phyloP scores from a whole-genome alignment of 2,888 invertebrate species.

The Acrobeloides nanus region DNA sequence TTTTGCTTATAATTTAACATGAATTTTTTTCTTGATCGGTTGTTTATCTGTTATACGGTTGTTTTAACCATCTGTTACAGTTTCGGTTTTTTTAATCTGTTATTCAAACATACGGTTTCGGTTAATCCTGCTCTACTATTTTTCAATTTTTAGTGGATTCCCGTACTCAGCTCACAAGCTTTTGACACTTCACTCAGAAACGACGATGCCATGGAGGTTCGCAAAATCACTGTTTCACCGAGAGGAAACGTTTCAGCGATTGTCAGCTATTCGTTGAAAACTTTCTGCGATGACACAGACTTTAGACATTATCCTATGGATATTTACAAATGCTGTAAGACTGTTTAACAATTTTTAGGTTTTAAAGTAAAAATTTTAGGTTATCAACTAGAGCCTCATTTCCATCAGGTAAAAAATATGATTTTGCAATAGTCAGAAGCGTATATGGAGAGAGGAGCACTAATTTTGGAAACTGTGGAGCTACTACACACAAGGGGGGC shows the following conservation, averaged over 20 bases:
- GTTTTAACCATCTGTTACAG: no score
- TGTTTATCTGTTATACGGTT: no score
- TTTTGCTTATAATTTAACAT: no score
- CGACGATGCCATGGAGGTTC: conserved; percentile 50
- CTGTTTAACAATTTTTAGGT: not conserved
- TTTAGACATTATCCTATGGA: conserved; percentile 48
- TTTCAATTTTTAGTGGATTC: conserved; percentile 46
- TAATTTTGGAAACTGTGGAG: no score
- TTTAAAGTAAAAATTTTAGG: conserved; percentile 25
- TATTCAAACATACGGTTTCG: no score
- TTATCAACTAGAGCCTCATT: conserved; percentile 46
- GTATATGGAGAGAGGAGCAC: no score
- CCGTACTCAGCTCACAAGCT: conserved; percentile 34
- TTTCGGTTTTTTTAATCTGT: no score
- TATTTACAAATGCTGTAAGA: conserved; percentile 44
- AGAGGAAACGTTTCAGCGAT: conserved; percentile 48
- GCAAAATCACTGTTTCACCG: conserved; percentile 38
- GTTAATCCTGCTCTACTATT: no score
- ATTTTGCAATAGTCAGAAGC: no score
- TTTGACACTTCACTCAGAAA: conserved; percentile 48
- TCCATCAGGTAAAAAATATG: conserved; percentile 27
- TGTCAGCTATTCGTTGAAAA: conserved; percentile 47
- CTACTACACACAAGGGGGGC: no score
- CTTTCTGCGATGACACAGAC: conserved; percentile 52
- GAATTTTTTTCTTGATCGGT: no score